Conservation (phyloP, 2,888 invertebrate genomes). For the Pollenia griseotomentosa region DNA sequence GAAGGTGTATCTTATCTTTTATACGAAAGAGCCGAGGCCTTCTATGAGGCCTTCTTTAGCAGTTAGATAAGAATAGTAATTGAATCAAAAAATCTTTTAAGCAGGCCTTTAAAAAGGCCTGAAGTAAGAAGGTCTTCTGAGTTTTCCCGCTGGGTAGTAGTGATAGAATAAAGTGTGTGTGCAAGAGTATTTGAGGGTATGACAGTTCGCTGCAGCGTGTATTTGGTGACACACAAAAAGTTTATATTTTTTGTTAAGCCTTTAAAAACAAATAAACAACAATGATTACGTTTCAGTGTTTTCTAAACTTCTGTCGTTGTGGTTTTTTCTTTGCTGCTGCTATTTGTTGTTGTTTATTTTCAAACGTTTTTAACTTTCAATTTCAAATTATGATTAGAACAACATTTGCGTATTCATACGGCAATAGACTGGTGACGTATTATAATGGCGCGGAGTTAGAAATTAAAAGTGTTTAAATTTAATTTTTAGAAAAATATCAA, state of each 20-base stretch:
- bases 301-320: constrained; percentile 15
- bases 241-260: constrained; percentile 53
- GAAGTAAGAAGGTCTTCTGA: too few relatives aligned
- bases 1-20: too few relatives aligned
- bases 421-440: constrained; percentile 42
- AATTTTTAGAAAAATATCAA: neutral
- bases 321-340: neutral
- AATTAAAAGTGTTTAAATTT: constrained; percentile 27
- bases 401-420: constrained; percentile 18
- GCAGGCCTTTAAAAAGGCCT: too few relatives aligned
- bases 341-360: neutral
- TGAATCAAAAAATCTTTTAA: too few relatives aligned
- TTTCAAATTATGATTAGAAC: constrained; percentile 16
- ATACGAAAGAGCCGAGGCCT: too few relatives aligned
- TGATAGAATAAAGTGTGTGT: neutral
- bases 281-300: constrained; percentile 52
- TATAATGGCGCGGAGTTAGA: constrained; percentile 31
- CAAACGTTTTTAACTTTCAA: constrained; percentile 46
- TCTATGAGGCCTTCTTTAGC: too few relatives aligned
- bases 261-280: constrained; percentile 65
- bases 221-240: constrained; percentile 62
- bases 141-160: too few relatives aligned
- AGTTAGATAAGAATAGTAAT: too few relatives aligned
- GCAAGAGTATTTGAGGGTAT: neutral
- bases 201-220: neutral